Conservation (phyloP, 1,140 invertebrate species). For the Homalodisca vitripennis region DNA sequence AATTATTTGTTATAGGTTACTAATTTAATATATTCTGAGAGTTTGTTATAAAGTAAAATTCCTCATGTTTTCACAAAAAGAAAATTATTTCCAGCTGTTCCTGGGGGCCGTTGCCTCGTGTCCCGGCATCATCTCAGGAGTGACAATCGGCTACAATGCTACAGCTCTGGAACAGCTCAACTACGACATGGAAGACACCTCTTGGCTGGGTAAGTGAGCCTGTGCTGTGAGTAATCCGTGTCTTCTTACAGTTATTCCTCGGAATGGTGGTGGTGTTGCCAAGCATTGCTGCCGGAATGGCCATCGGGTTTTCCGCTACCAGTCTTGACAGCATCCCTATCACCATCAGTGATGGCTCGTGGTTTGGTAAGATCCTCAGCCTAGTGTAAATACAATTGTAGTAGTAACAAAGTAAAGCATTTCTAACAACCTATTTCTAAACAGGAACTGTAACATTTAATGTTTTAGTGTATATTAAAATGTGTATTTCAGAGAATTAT, state of each 20-base stretch:
- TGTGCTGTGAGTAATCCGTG: not conserved
- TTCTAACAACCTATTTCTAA: too few species aligned
- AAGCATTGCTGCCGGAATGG: slow-evolving; percentile 52
- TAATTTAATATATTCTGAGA: too few species aligned
- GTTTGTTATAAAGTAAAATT: too few species aligned
- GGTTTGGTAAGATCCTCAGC: slow-evolving; percentile 56
- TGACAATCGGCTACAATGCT: slow-evolving; percentile 54
- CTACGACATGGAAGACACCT: slow-evolving; percentile 44
- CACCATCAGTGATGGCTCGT: slow-evolving; percentile 48
- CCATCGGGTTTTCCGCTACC: slow-evolving; percentile 54
- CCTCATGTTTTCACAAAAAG: too few species aligned
- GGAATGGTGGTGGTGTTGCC: slow-evolving; percentile 50
- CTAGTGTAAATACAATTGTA: too few species aligned
- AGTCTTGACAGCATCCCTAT: slow-evolving; percentile 49
- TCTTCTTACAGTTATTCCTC: slow-evolving; percentile 39
- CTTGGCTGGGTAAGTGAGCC: slow-evolving; percentile 54
- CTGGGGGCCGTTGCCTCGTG: slow-evolving; percentile 48
- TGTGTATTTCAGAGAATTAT: too few species aligned
- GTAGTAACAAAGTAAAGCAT: too few species aligned
- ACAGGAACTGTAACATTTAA: too few species aligned
- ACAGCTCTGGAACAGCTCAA: slow-evolving; percentile 51
- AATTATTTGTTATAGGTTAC: too few species aligned
- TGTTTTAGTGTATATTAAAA: too few species aligned
- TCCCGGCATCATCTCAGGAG: slow-evolving; percentile 50
- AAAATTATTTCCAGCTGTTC: slow-evolving; percentile 39